Evolutionary conservation across 37 sponge, comb jelly and placozoan genomes (phyloP).

Genomic region (Dysidea cf. avara): DNA sequence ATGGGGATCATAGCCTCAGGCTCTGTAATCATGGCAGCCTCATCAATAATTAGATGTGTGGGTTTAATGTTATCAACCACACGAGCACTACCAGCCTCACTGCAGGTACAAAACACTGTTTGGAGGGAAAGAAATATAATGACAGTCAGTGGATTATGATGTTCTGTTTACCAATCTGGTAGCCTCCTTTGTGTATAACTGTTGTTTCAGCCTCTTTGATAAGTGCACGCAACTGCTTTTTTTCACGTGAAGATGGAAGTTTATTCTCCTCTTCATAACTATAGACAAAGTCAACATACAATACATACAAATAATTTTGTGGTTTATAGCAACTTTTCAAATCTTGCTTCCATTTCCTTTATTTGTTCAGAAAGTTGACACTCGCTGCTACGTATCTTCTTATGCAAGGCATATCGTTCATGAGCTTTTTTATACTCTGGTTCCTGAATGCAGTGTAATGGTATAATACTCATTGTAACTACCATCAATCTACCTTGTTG

Average conservation of each 20-base stretch:
- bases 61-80: constrained; percentile 15
- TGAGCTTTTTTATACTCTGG: constrained; percentile 14
- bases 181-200: constrained; percentile 16
- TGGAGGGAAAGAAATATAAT: neutral
- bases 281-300: too few species aligned
- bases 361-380: constrained; percentile 4
- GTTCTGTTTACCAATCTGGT: constrained; percentile 14
- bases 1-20: constrained; percentile 72
- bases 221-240: neutral
- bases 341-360: constrained; percentile 14
- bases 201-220: constrained; percentile 12
- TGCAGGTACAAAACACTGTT: constrained; percentile 69
- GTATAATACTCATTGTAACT: too few species aligned
- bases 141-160: too few species aligned
- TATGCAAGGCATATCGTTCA: constrained; percentile 45
- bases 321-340: neutral
- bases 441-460: neutral
- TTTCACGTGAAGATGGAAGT: neutral
- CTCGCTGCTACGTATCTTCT: constrained; percentile 12
- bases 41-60: constrained; percentile 74
- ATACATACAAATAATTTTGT: too few species aligned
- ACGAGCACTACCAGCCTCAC: constrained; percentile 53
- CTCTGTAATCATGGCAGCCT: constrained; percentile 73
- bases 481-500: too few species aligned
- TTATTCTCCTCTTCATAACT: neutral